Evolutionary conservation across 1,140 invertebrate species (phyloP).

Genomic region (Papilio polyxenes): DNA sequence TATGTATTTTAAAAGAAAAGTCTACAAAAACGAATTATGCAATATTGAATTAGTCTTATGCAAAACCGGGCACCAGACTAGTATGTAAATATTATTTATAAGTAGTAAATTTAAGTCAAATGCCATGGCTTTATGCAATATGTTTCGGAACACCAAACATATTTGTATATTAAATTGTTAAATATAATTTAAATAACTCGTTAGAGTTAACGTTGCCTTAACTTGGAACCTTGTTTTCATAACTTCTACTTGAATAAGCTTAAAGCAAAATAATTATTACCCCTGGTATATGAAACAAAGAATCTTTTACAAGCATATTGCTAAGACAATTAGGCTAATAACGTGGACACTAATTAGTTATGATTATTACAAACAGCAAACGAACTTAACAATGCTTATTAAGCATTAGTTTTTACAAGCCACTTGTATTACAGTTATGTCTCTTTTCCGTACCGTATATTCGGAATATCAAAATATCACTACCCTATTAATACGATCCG

Average conservation of each 20-base stretch:
- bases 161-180: constrained; percentile 17
- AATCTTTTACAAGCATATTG: too few species aligned
- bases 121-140: constrained; percentile 10
- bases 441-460: too few species aligned
- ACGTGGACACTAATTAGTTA: too few species aligned
- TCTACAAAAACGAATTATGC: constrained; percentile 15
- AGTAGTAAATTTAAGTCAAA: background rate
- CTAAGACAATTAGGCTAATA: too few species aligned
- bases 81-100: background rate
- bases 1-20: too few species aligned
- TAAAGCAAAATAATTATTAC: background rate
- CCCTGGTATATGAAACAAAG: too few species aligned
- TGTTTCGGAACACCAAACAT: constrained; percentile 15
- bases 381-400: too few species aligned
- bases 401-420: too few species aligned
- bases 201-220: background rate
- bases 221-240: background rate
- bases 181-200: constrained; percentile 25
- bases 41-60: background rate
- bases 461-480: too few species aligned
- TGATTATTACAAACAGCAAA: too few species aligned
- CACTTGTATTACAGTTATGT: too few species aligned
- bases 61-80: background rate
- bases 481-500: too few species aligned
- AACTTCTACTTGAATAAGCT: background rate